Percentiles rank a stretch among this genome's conserved stretches.
These are phyloP conservation scores for Dryobates pubescens DNA, from an alignment of 2,797 vertebrate genomes.

Conservation along the genomic window DNA sequence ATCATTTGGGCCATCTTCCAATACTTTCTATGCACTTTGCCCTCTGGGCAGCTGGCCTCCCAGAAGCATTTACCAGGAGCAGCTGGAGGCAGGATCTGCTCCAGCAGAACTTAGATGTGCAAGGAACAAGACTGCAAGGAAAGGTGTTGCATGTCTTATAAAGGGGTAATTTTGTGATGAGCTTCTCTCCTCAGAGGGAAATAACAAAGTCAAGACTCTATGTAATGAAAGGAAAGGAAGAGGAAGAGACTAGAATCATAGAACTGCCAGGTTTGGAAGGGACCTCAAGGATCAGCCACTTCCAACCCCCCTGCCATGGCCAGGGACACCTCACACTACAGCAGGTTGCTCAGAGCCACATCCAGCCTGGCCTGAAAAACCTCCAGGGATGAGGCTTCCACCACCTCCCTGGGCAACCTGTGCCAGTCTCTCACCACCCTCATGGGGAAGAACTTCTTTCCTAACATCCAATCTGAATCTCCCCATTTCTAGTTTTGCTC, in stretches of 20 bases:
- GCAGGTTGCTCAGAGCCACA: no score
- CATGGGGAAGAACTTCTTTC: no score
- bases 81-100: constrained; percentile 7
- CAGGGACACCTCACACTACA: no score
- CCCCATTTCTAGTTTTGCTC: no score
- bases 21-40: not conserved
- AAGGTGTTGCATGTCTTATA: not conserved
- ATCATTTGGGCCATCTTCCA: not conserved
- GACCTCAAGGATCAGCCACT: no score
- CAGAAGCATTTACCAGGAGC: not conserved
- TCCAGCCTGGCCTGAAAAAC: no score
- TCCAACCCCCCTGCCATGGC: no score
- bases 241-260: not conserved
- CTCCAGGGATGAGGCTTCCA: no score
- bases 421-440: no score
- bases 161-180: not conserved
- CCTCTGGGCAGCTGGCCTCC: not conserved
- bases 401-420: no score
- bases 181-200: not conserved
- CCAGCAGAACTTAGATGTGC: not conserved
- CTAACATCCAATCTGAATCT: no score
- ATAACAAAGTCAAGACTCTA: not conserved
- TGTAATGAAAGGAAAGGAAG: not conserved
- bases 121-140: not conserved
- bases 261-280: no score